Base-by-base conservation (phyloP, 35 echinoderm and acorn worm genomes). In the Strongylocentrotus purpuratus region DNA sequence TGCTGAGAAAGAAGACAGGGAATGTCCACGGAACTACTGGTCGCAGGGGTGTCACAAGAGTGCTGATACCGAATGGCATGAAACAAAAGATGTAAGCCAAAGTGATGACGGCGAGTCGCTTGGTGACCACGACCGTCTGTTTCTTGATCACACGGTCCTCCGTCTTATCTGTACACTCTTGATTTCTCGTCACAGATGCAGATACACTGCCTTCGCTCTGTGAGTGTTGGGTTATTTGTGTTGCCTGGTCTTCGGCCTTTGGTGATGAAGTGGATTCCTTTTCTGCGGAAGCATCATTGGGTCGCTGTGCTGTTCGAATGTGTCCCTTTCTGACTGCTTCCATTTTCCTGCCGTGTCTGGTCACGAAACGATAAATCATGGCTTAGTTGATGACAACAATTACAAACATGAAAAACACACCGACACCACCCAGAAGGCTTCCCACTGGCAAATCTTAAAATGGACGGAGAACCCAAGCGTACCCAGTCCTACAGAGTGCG, bases 401-500 rank as follows among this genome's bases (percentile, higher is more conserved):
- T 5, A 41, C 20, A 89, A 33, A 89, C 33, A 46, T 46, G 45
- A 41, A 0, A 89, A 89, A 18, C 5, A 45, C 33, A 17, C 87
- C 87, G 25, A 46, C 15, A 7, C 87, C 87, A 12, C 33, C 87
- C 6, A 89, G 20, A 89, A 89, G 45, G 95, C 47, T 2, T 95
- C 87, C 15, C 96, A 93, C 7, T 90, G 91, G 46, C 97, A 98
- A 45, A 95, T 86, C 22, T 96, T 90, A 93, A 95, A 96, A 32
- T 60, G 58, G 18, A 94, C 45, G 61, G 96, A 96, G 88, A 96
- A 98, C 17, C 97, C 97, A 18, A 98, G 35, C 20, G 48, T 70
- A 13, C 97, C 97, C 3, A 95, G 78, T 45, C 94, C 94, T 28
- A 94, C 12, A 32, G 88, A 32, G 31, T 94, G 96, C 10, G 96